phyloP scores from a whole-genome alignment of 2,888 invertebrate genomes.

The Deilephila elpenor region DNA sequence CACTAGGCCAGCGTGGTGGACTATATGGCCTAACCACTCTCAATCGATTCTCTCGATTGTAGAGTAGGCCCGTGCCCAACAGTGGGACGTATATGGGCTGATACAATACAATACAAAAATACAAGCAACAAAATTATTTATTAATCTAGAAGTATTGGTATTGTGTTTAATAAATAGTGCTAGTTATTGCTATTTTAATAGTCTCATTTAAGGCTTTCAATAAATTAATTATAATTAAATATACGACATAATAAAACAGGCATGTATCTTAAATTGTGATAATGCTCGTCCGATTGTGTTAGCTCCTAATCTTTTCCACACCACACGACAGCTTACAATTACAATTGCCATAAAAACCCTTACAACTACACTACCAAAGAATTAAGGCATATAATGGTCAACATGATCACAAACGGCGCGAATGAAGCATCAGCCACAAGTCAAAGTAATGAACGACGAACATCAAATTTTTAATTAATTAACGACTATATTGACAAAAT shows the following conservation, averaged over 20 bases:
- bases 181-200: background rate
- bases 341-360: background rate
- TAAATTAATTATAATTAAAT: background rate
- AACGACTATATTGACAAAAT: constrained; percentile 15
- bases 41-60: too few relatives aligned
- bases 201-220: background rate
- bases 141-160: too few relatives aligned
- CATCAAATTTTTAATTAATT: background rate
- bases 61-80: too few relatives aligned
- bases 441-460: background rate
- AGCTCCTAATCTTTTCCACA: background rate
- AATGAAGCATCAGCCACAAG: constrained; percentile 18
- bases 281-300: background rate
- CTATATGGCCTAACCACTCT: too few relatives aligned
- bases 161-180: background rate
- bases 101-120: too few relatives aligned
- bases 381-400: background rate
- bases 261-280: too few relatives aligned
- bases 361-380: background rate
- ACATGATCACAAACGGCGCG: constrained; percentile 1
- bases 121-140: background rate
- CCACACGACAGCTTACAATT: background rate
- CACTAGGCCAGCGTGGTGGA: too few relatives aligned
- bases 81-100: too few relatives aligned
- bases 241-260: too few relatives aligned